Conservation (phyloP, 2,113 vertebrate genomes). For the Donacobius atricapilla region DNA sequence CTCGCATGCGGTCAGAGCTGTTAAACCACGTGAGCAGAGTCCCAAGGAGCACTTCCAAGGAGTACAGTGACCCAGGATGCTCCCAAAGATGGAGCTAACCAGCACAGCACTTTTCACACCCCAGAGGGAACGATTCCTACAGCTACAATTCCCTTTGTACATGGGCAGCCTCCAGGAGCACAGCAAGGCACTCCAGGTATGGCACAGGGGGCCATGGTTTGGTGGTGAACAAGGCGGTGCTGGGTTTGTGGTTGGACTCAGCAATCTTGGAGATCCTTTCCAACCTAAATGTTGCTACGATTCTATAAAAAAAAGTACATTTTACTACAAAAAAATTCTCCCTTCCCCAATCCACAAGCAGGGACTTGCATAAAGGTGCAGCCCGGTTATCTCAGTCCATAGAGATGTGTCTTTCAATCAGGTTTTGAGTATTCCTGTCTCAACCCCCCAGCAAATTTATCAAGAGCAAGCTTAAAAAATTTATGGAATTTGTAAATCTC, state of each 20-base stretch:
- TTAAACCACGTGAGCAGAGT: slow-evolving; percentile 66
- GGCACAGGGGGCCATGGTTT: fast-evolving
- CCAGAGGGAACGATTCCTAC: not conserved
- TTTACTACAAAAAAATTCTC: not conserved
- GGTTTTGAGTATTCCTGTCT: not conserved
- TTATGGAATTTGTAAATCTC: not conserved
- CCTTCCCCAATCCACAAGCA: not conserved
- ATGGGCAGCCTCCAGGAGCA: slow-evolving; percentile 57
- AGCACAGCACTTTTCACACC: not conserved
- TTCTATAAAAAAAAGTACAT: not conserved
- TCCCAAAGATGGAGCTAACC: not conserved
- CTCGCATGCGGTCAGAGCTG: slow-evolving; percentile 70
- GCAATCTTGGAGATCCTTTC: not conserved
- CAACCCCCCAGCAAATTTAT: not conserved
- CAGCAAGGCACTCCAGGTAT: not conserved
- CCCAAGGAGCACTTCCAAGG: not conserved
- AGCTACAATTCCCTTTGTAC: not conserved
- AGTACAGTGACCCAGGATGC: not conserved
- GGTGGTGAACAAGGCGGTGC: not conserved
- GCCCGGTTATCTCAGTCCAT: not conserved
- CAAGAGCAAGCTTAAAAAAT: not conserved
- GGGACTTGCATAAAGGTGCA: not conserved
- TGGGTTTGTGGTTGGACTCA: not conserved
- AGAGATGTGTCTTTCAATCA: not conserved
- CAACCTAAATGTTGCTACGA: not conserved